Base-by-base conservation (phyloP, 2,888 invertebrate genomes). In the Cerastis rubricosa region DNA sequence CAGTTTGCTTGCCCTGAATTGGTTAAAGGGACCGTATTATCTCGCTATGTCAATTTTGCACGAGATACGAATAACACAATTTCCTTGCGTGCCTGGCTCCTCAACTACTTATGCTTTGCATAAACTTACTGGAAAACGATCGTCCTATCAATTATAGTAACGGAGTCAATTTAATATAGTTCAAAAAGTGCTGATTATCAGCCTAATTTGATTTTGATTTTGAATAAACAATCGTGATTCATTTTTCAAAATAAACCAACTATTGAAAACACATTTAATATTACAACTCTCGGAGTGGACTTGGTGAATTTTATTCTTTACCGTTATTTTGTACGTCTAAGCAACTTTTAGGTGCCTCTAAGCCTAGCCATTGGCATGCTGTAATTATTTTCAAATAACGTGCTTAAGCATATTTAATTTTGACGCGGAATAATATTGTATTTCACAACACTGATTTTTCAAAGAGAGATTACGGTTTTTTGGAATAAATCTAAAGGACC, bases 1-100 rank as follows among this genome's bases (percentile, higher is more conserved):
- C 92, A 94, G 95, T 96, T 95, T 95, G 85, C 91, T 92, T 91
- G 91, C 91, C 96, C 96, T 91, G 92, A 93, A 94, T 95, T 90
- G 87, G 87, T 87, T 85, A 90, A 95, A 95, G 94, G 95, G 92
- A 93, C 92, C 89, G 89, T 90, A 91, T 94, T 94, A 96, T 95
- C 95, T 94, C 85, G 79, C 85, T 93, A 72, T 92, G 94, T 94
- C 92, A 95, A 94, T 94, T 94, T 93, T 87, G 89, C 81, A 85
- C 81, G 88, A 90, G 89, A 90, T 88, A 90, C 79, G 84, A 86
- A 84, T 81, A 88, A 74, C 79, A 84, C 76, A 81, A 87, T 87
- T 85, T 87, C 84, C 81, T 85, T 72, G 69, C 71, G 82, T 76
- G 61, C 71, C 74, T 77, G 40, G 8, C 47, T 47, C 17, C 47